Conservation (phyloP, 2,113 vertebrate genomes). For the Athene cunicularia region DNA sequence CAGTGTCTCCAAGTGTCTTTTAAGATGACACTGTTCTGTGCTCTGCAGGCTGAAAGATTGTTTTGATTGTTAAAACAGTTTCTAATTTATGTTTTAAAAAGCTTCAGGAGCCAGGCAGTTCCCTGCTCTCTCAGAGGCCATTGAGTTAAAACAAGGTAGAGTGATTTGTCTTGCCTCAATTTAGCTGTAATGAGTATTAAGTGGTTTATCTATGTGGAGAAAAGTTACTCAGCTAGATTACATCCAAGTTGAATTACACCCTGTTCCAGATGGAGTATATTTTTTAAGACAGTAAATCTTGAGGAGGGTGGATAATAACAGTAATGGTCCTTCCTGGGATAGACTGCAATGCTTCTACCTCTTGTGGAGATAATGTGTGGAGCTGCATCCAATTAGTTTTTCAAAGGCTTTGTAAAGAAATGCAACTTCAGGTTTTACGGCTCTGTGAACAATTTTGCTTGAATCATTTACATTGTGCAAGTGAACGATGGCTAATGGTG, state of each 20-base stretch:
- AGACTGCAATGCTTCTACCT: not conserved
- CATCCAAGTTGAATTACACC: conserved; percentile 38
- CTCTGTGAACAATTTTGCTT: not conserved
- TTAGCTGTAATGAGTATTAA: conserved; percentile 62
- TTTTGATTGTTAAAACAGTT: conserved; percentile 42
- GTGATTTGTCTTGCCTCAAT: conserved; percentile 51
- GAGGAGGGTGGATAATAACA: conserved; percentile 5
- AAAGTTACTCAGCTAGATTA: conserved; percentile 52
- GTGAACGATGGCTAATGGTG: not conserved
- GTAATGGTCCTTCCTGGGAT: not conserved
- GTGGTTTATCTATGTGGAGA: conserved; percentile 53
- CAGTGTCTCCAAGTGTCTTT: not conserved
- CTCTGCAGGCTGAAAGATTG: not conserved
- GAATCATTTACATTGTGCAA: not conserved
- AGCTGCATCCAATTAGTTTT: not conserved
- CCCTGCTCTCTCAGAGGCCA: not conserved
- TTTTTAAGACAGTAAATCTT: conserved; percentile 51
- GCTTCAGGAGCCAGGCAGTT: not conserved
- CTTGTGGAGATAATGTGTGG: not conserved
- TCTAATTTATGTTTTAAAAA: conserved; percentile 35
- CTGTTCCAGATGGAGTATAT: conserved; percentile 34
- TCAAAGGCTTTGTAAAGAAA: conserved; percentile 4
- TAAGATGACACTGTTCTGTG: not conserved
- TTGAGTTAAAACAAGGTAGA: conserved; percentile 34
- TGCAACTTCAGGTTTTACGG: not conserved